Percentiles rank a stretch among this genome's conserved stretches.
Conservation (phyloP, 2,888 invertebrate species). For the Luperina nickerlii region DNA sequence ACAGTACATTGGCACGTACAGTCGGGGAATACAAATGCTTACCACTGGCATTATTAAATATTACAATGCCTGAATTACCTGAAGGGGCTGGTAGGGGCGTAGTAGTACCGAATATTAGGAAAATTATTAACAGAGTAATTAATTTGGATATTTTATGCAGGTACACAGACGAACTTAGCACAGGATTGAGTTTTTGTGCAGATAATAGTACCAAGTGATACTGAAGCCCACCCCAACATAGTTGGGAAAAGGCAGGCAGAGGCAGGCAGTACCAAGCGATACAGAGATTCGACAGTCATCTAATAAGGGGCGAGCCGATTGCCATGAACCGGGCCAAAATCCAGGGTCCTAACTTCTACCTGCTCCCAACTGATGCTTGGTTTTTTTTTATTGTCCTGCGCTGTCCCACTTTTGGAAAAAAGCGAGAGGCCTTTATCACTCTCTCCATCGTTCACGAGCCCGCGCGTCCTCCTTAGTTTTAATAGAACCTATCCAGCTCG, state of each 20-base stretch:
- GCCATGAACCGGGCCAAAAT: neutral
- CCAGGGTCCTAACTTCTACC: neutral
- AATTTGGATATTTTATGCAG: neutral
- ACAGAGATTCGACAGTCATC: neutral
- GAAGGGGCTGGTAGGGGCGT: no score
- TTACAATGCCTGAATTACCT: neutral
- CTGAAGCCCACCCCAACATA: no score
- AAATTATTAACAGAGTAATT: neutral
- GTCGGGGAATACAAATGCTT: slow-evolving; percentile 8
- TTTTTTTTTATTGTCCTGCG: no score
- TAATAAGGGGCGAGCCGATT: neutral
- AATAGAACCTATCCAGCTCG: no score
- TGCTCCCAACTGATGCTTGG: no score
- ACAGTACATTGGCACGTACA: slow-evolving; percentile 36
- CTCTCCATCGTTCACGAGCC: no score
- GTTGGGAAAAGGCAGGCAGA: no score
- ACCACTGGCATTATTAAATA: neutral
- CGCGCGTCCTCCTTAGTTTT: no score
- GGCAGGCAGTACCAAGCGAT: neutral
- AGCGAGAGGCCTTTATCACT: no score
- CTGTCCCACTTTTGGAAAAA: no score
- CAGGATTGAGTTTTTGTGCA: neutral
- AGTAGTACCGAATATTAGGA: neutral
- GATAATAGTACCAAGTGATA: neutral
- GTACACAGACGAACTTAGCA: neutral